Evolutionary conservation across 2,797 vertebrate genomes (phyloP).

Genomic region (Sebastes goodei): DNA sequence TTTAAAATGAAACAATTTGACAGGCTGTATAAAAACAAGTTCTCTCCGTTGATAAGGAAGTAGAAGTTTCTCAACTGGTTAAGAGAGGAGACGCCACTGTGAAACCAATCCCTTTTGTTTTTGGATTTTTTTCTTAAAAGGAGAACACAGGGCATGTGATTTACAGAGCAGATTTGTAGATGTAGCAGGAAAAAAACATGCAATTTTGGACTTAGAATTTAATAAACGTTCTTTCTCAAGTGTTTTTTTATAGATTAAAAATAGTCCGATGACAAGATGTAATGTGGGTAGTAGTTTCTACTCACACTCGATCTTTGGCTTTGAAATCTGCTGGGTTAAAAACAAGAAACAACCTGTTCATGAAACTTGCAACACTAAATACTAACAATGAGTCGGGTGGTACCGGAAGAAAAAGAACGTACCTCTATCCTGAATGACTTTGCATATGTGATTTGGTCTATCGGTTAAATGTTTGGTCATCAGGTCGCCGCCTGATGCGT

Average conservation of each 20-base stretch:
- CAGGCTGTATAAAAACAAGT: background rate
- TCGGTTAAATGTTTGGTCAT: conserved; percentile 93
- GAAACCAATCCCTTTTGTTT: background rate
- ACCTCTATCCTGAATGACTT: conserved; percentile 89
- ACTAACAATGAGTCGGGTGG: background rate
- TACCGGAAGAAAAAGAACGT: background rate
- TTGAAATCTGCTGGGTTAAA: conserved; percentile 65
- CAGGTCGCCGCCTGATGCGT: conserved; percentile 86
- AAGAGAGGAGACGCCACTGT: background rate
- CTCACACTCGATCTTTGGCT: conserved; percentile 72
- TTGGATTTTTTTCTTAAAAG: background rate
- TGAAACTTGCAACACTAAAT: background rate
- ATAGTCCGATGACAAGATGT: background rate
- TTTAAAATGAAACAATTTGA: background rate
- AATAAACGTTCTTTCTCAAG: background rate
- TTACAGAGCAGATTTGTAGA: background rate
- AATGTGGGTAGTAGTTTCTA: conserved; percentile 45
- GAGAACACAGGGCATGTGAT: background rate
- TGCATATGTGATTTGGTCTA: conserved; percentile 88
- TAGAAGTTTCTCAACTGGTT: background rate
- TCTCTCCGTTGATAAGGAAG: background rate
- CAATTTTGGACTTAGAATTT: background rate
- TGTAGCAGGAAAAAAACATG: background rate
- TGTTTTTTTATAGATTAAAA: conserved; percentile 37
- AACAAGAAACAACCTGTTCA: conserved; percentile 47